These are phyloP conservation scores for Ambastaia sidthimunki DNA, from an alignment of 2,797 vertebrate species.

Conservation along the genomic window DNA sequence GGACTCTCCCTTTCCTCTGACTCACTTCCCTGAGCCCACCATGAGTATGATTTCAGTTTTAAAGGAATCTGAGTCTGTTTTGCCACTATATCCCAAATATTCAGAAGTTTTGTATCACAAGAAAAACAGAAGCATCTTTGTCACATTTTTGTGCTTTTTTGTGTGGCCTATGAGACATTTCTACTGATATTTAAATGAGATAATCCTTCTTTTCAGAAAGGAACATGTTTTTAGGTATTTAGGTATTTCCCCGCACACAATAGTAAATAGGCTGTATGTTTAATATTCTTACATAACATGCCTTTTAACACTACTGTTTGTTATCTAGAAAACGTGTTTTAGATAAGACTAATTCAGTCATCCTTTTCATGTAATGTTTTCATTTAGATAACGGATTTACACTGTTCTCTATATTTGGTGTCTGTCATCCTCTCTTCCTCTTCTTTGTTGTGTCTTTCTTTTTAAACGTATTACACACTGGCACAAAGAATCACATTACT, in stretches of 20 bases:
- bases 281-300: background rate
- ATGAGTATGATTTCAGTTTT: slow-evolving; percentile 32
- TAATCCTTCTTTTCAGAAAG: background rate
- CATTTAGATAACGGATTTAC: background rate
- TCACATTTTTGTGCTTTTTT: background rate
- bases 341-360: background rate
- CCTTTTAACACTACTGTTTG: background rate
- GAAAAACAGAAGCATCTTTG: background rate
- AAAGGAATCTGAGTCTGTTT: slow-evolving; percentile 32
- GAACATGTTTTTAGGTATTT: background rate
- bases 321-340: background rate
- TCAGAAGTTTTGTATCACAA: background rate
- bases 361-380: background rate
- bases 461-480: slow-evolving; percentile 4
- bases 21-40: slow-evolving; percentile 60
- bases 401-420: background rate
- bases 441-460: slow-evolving; percentile 10
- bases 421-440: background rate
- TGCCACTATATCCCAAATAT: background rate
- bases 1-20: slow-evolving; percentile 72
- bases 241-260: background rate
- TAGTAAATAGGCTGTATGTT: background rate
- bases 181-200: background rate
- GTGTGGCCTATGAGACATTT: background rate
- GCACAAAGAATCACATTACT: slow-evolving; percentile 23